Evolutionary conservation across 2,888 invertebrate species (phyloP).

Genomic region (Silvanus unidentatus): DNA sequence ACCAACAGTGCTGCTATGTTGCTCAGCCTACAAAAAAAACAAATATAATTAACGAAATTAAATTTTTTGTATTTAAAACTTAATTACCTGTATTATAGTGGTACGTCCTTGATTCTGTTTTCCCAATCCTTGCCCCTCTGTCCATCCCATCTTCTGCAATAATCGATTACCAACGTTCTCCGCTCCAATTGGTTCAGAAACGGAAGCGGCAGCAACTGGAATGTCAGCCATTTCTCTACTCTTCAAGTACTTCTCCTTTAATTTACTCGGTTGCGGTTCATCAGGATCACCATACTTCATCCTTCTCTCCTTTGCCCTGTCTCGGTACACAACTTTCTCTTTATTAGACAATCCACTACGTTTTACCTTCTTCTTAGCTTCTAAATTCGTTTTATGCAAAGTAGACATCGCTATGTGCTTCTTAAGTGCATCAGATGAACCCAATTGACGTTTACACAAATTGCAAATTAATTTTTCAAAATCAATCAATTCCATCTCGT

Average conservation of each 20-base stretch:
- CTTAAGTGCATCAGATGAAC: conserved; percentile 77
- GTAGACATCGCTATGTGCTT: conserved; percentile 92
- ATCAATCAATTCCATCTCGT: conserved; percentile 76
- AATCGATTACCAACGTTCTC: conserved; percentile 93
- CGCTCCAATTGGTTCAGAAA: conserved; percentile 66
- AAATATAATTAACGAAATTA: conserved; percentile 3
- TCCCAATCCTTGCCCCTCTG: conserved; percentile 92
- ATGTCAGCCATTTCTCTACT: conserved; percentile 48
- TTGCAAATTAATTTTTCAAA: conserved; percentile 87
- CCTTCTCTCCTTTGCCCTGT: conserved; percentile 92
- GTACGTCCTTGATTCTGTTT: conserved; percentile 88
- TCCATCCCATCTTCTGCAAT: conserved; percentile 99
- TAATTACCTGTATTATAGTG: conserved; percentile 77
- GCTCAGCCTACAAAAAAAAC: conserved; percentile 49
- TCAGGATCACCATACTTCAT: conserved; percentile 89
- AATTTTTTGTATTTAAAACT: conserved; percentile 2
- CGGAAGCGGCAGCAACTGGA: conserved; percentile 50
- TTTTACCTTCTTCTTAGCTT: conserved; percentile 38
- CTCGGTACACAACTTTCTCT: conserved; percentile 64
- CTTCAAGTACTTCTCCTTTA: conserved; percentile 68
- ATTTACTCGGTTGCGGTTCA: conserved; percentile 65
- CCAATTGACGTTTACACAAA: conserved; percentile 91
- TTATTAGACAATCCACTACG: conserved; percentile 24
- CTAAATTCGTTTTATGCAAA: conserved; percentile 86
- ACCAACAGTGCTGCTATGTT: conserved; percentile 63